phyloP scores from a whole-genome alignment of 2,797 vertebrate species.

The Aythya fuligula region DNA sequence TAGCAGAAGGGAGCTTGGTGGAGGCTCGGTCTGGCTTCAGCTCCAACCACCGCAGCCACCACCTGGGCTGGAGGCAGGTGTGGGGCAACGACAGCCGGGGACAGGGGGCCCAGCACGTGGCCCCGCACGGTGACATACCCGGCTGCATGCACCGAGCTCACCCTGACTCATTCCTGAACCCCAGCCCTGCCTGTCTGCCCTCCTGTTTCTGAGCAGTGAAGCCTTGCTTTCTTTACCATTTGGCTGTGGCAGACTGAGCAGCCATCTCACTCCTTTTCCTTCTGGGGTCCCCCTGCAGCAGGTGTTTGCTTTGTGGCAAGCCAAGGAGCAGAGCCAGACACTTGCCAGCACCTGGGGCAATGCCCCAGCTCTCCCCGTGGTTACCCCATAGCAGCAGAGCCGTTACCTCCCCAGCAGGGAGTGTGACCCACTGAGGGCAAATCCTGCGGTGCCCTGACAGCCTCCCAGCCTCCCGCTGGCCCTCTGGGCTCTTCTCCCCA shows the following conservation, averaged over 20 bases:
- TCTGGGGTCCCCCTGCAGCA: accelerated
- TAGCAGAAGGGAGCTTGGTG: accelerated
- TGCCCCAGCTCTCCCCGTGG: accelerated
- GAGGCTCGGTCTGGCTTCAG: not conserved
- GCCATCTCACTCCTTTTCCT: not conserved
- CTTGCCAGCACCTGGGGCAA: accelerated
- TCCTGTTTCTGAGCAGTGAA: not conserved
- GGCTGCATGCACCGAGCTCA: not conserved
- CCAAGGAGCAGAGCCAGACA: not conserved
- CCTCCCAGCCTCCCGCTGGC: not conserved
- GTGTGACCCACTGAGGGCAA: not conserved
- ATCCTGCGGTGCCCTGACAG: not conserved
- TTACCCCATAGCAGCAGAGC: not conserved
- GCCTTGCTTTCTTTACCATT: not conserved
- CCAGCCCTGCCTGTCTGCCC: not conserved
- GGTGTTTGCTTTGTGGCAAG: not conserved
- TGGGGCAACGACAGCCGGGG: not conserved
- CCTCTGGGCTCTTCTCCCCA: not conserved
- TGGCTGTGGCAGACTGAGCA: not conserved
- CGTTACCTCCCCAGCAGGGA: not conserved
- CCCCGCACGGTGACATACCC: accelerated
- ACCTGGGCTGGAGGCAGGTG: not conserved
- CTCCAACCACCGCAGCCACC: not conserved
- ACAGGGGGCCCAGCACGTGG: not conserved
- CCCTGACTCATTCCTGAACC: not conserved